Evolutionary conservation across 2,113 vertebrate species (phyloP).

Genomic region (Caranx ignobilis): DNA sequence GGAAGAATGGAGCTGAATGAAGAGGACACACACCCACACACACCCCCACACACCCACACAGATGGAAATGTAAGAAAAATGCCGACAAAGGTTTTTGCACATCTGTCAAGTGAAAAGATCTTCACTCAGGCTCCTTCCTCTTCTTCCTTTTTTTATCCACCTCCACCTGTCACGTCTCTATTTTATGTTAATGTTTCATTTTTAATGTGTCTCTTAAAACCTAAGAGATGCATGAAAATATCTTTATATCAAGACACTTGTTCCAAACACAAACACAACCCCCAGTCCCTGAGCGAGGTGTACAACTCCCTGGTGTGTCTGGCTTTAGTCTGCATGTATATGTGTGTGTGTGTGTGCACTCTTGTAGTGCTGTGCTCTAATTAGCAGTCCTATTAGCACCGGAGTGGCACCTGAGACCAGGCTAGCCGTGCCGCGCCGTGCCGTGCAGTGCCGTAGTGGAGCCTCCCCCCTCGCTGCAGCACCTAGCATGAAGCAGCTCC

Average conservation of each 20-base stretch:
- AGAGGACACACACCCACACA: background rate
- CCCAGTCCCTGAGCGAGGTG: background rate
- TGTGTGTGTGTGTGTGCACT: conserved; percentile 19
- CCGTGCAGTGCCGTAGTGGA: conserved; percentile 1
- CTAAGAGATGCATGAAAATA: background rate
- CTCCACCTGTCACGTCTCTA: background rate
- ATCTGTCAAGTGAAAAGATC: conserved; percentile 12
- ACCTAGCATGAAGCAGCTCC: conserved; percentile 16
- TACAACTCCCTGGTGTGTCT: conserved; percentile 8
- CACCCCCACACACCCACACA: background rate
- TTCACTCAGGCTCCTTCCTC: conserved; percentile 1
- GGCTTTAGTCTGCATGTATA: background rate
- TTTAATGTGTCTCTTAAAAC: conserved; percentile 2
- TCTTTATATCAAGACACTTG: background rate
- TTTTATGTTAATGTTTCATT: conserved; percentile 13
- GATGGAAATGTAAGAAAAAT: background rate
- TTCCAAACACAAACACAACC: conserved; percentile 15
- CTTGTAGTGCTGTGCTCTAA: conserved; percentile 30
- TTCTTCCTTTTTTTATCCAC: background rate
- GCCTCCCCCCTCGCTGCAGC: background rate
- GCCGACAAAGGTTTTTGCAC: conserved; percentile 16
- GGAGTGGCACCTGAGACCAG: conserved; percentile 71
- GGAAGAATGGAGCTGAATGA: conserved; percentile 5
- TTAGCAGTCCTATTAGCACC: conserved; percentile 64
- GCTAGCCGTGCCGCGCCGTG: background rate